phyloP scores from a whole-genome alignment of 2,113 vertebrate genomes.

The Leptosomus discolor region DNA sequence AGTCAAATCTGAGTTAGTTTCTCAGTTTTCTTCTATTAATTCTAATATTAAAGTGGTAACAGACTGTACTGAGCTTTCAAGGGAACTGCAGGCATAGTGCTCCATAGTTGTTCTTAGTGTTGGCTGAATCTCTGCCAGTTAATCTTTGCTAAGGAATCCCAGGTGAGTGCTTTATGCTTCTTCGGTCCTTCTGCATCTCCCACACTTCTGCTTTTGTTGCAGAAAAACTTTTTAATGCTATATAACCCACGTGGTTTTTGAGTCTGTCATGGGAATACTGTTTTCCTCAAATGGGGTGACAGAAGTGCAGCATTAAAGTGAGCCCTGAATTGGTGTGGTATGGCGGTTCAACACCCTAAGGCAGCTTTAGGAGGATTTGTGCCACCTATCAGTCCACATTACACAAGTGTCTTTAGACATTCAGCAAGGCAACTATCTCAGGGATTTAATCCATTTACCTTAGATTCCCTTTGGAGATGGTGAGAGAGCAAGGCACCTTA shows the following conservation, averaged over 20 bases:
- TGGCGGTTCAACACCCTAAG: not conserved
- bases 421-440: not conserved
- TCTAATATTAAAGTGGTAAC: not conserved
- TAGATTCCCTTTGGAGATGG: not conserved
- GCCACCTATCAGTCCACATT: not conserved
- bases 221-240: not conserved
- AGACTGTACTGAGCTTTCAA: not conserved
- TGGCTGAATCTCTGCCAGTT: slow-evolving; percentile 5
- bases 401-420: not conserved
- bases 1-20: not conserved
- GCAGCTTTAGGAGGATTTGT: not conserved
- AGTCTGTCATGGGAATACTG: not conserved
- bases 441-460: not conserved
- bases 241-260: not conserved
- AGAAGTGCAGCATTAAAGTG: not conserved
- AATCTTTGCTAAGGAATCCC: slow-evolving; percentile 8
- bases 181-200: not conserved
- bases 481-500: not conserved
- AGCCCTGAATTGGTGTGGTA: not conserved
- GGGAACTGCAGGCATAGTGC: not conserved
- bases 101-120: not conserved
- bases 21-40: slow-evolving; percentile 37
- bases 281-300: not conserved
- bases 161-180: not conserved
- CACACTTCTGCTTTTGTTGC: slow-evolving; percentile 5